Evolutionary conservation across 2,113 vertebrate species (phyloP), one percentile per base, ranked within the genome.

Genomic region (Chroicocephalus ridibundus): DNA sequence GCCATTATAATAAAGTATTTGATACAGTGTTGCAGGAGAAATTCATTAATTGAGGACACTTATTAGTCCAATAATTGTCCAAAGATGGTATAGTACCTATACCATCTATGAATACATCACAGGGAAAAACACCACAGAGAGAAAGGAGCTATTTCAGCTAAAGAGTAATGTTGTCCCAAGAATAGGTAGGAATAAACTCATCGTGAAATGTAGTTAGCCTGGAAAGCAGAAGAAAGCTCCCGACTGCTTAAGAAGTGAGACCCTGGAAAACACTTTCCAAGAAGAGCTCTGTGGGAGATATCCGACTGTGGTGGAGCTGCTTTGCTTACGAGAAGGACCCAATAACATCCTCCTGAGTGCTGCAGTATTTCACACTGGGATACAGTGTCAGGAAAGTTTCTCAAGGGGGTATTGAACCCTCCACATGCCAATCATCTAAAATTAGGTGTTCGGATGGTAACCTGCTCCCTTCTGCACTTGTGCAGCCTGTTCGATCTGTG

Each of bases 361-460:
- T 44, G n/a, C 58, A 61, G n/a, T 31, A 17, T 49, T 84, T 32
- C 22, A 36, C 12, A 5, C 38, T 27, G 29, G 42, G 57, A 69
- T 58, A 18, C 15, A 44, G 4, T 3, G 2, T 71, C 29, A 47
- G 21, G 14, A 14, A 44, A 13, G 40, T 8, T 81, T 68, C n/a
- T 64, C 40, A 44, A 72, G 52, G 75, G 57, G 14, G 10, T 29
- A 7, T 31, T 70, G 10, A 66, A 11, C 6, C 22, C 15, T 31
- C 10, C 11, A 65, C 31, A 70, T 6, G 2, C 29, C 60, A 44
- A 34, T 49, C 51, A 57, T 64, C 36, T 38, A 29, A 76, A 68
- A 64, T 32, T 9, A 29, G 0, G 0, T 68, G 21, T 72, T 79
- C 0, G 2, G 11, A 4, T 10, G 16, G 13, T 79, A 34, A 68